Evolutionary conservation across 2,113 vertebrate species (phyloP).

Genomic region (Antennarius striatus): DNA sequence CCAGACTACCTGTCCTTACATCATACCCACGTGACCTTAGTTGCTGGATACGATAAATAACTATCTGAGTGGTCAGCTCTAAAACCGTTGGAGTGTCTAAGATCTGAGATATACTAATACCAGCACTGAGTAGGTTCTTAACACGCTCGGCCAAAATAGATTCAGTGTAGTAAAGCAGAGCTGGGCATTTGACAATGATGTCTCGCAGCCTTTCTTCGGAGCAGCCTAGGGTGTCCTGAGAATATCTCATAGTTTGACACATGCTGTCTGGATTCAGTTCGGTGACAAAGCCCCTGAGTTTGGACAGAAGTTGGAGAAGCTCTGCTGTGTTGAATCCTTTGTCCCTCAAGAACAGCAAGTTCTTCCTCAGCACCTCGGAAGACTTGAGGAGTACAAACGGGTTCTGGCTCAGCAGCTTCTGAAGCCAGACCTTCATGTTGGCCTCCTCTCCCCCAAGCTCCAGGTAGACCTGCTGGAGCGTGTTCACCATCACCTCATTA

Average conservation of each 20-base stretch:
- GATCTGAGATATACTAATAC: conserved; percentile 86
- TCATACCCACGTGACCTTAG: conserved; percentile 81
- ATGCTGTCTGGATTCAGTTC: conserved; percentile 84
- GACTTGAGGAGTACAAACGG: conserved; percentile 88
- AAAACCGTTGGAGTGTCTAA: conserved; percentile 83
- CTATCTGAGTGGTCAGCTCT: conserved; percentile 88
- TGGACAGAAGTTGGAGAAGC: conserved; percentile 88
- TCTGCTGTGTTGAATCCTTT: conserved; percentile 82
- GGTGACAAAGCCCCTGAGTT: conserved; percentile 89
- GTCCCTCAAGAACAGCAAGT: conserved; percentile 83
- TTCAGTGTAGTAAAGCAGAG: conserved; percentile 87
- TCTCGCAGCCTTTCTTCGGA: conserved; percentile 80
- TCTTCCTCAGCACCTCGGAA: conserved; percentile 78
- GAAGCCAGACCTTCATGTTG: conserved; percentile 90
- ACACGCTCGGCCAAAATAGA: conserved; percentile 84
- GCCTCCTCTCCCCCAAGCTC: conserved; percentile 84
- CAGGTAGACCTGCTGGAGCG: conserved; percentile 83
- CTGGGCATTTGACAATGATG: conserved; percentile 85
- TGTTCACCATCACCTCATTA: conserved; percentile 80
- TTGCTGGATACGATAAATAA: conserved; percentile 85
- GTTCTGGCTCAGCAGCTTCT: conserved; percentile 93
- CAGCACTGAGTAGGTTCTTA: conserved; percentile 78
- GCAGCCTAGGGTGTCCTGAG: conserved; percentile 82
- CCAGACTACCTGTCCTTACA: conserved; percentile 80
- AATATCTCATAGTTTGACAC: conserved; percentile 82